phyloP scores from a whole-genome alignment of 2,797 vertebrate genomes.

The Choloepus didactylus region DNA sequence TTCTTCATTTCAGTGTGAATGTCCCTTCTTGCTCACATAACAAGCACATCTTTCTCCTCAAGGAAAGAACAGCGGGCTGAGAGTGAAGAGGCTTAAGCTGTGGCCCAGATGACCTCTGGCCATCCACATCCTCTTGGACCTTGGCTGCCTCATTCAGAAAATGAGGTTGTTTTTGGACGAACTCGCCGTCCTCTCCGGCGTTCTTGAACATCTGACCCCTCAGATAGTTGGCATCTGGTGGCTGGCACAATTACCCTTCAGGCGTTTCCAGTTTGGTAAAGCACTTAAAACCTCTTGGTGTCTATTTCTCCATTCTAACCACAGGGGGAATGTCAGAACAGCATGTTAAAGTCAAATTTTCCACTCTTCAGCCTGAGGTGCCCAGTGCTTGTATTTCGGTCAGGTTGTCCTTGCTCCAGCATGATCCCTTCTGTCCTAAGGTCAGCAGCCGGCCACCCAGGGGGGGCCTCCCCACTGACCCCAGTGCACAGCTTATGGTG shows the following conservation, averaged over 20 bases:
- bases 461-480: accelerated
- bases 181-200: not conserved
- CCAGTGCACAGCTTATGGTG: accelerated
- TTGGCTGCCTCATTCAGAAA: not conserved
- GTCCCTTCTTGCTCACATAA: not conserved
- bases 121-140: not conserved
- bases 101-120: not conserved
- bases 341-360: not conserved
- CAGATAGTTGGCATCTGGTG: not conserved
- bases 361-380: not conserved
- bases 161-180: not conserved
- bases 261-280: not conserved
- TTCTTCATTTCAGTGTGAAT: not conserved
- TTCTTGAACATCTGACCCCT: not conserved
- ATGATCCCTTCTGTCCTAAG: accelerated
- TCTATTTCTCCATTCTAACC: not conserved
- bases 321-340: not conserved
- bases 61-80: not conserved
- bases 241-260: not conserved
- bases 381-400: accelerated
- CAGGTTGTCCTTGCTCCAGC: not conserved
- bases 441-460: not conserved
- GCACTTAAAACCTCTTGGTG: not conserved
- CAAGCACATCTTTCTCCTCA: not conserved
- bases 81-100: not conserved